Conservation (phyloP, 2,113 vertebrate genomes). For the Scophthalmus maximus region DNA sequence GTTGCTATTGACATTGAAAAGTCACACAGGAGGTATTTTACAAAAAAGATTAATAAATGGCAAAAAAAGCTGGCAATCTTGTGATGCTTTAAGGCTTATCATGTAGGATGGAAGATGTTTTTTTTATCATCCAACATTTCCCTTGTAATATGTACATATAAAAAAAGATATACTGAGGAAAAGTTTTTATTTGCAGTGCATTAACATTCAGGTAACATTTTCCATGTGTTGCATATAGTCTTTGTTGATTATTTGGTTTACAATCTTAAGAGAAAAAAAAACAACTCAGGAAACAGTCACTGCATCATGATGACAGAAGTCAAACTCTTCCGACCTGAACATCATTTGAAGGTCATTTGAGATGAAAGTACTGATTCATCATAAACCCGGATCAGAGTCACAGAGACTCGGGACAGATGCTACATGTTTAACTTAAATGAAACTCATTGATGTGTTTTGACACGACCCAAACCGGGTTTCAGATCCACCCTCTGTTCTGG, state of each 20-base stretch:
- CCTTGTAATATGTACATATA: background rate
- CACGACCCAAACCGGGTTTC: background rate
- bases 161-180: constrained; percentile 8
- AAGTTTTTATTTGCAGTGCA: constrained; percentile 77
- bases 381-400: constrained; percentile 1
- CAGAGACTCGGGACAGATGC: background rate
- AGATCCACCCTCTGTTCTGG: background rate
- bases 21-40: background rate
- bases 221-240: constrained; percentile 48
- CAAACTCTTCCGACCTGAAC: background rate
- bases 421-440: background rate
- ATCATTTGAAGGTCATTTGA: constrained; percentile 13
- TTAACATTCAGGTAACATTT: constrained; percentile 72
- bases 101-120: background rate
- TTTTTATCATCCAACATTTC: background rate
- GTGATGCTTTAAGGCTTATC: background rate
- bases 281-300: constrained; percentile 1
- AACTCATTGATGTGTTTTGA: background rate
- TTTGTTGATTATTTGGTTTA: constrained; percentile 55
- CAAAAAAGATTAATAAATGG: background rate
- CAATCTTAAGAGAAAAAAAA: constrained; percentile 44
- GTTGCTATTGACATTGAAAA: too few species aligned
- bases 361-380: constrained; percentile 13
- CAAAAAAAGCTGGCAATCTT: background rate
- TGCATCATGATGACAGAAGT: background rate